Percentiles rank a stretch among this genome's conserved stretches.
Conservation (phyloP, 2,797 vertebrate genomes). For the Arctocebus calabarensis region DNA sequence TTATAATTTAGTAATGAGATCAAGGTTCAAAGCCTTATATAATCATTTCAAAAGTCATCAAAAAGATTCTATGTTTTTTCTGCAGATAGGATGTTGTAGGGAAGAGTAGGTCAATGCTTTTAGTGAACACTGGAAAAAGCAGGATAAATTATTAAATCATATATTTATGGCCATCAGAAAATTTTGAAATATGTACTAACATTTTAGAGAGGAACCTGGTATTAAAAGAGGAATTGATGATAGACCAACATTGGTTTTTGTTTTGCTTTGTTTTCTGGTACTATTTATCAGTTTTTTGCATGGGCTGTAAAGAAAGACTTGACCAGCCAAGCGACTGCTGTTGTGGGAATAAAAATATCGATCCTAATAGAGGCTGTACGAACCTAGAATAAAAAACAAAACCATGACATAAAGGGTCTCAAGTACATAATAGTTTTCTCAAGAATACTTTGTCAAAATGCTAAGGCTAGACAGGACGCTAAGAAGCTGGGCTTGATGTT, state of each 20-base stretch:
- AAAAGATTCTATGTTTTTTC: background rate
- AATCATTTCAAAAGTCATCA: background rate
- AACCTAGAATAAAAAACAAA: background rate
- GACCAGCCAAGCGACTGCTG: background rate
- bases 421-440: background rate
- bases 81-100: background rate
- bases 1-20: background rate
- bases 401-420: background rate
- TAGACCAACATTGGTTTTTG: background rate
- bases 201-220: background rate
- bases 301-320: background rate
- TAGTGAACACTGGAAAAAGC: background rate
- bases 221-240: background rate
- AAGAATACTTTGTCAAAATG: background rate
- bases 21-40: background rate
- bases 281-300: background rate
- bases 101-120: background rate
- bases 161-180: background rate
- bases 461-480: background rate
- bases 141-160: background rate
- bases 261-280: background rate
- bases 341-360: background rate
- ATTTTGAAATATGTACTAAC: background rate
- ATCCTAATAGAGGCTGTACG: background rate
- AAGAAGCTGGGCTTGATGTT: background rate